Base-by-base conservation (phyloP, 2,888 invertebrate genomes). In the Xestia c-nigrum region DNA sequence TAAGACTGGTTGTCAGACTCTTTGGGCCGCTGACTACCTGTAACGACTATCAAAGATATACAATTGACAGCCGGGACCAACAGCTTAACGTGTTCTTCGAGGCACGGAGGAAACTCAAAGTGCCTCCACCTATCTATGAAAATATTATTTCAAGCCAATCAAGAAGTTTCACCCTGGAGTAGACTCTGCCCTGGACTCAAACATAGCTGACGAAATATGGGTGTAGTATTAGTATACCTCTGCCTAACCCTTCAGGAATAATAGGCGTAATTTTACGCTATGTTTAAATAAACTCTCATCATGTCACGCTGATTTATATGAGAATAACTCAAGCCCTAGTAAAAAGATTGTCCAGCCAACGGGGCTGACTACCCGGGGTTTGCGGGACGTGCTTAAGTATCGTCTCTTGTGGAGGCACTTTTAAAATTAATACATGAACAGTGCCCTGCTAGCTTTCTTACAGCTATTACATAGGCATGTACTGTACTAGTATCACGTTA, bases 391-490 rank as follows among this genome's bases (percentile, higher is more conserved):
- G 61, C 19, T 19, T 19, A 61, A 61, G 61, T 61, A 21, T 38
- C 61, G 61, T 9, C 38, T 38, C 61, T 61, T 61, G 38, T 61
- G 61, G 5, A 61, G 38, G 61, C 61, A 38, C 61, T 61, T 38
- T 31, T 38, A 38, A 61, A n/a, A 61, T 61, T 9, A 61, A 61
- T 31, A 59, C 19, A 59, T 59, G 57, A 57, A 59, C 59, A 59
- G 31, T 19, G 43, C 43, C 43, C 43, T 43, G 9, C 16, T 9
- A 59, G 59, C 59, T 59, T 31, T 16, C 14, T 31, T 31, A 7
- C 4, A 59, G 59, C 31, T 24, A 24, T 59, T 31, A 9, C 19
- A 31, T n/a, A n/a, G 43, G 43, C 9, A 7, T 40, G 40, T 40
- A n/a, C n/a, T n/a, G 40, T 40, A 7, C 40, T 40, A 40, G 40